These are phyloP conservation scores for Aphrocallistes beatrix DNA, from an alignment of 37 sponge, comb jelly and placozoan genomes.

Conservation along the genomic window DNA sequence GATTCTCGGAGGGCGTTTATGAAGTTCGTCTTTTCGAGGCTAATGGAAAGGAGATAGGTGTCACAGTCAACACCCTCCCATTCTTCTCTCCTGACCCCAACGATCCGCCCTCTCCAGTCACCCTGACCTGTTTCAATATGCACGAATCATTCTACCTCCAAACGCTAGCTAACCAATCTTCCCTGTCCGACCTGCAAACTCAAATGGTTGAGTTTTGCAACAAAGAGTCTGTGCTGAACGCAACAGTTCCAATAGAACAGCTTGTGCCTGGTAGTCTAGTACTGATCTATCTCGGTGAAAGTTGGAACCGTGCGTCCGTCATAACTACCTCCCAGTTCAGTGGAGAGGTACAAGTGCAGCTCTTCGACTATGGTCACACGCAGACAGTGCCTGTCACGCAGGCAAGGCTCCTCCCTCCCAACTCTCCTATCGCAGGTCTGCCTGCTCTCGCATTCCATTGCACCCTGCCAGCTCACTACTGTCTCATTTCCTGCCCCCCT, in stretches of 20 bases:
- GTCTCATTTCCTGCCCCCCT: not conserved
- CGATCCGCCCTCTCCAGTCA: not conserved
- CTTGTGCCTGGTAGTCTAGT: not conserved
- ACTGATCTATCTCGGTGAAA: not conserved
- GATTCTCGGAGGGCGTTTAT: not conserved
- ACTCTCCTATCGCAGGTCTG: not conserved
- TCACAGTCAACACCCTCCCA: not conserved
- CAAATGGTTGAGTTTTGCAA: not conserved
- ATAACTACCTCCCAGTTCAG: not conserved
- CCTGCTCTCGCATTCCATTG: not conserved
- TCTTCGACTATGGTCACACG: not conserved
- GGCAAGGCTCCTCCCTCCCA: not conserved
- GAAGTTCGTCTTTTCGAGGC: not conserved
- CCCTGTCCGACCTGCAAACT: not conserved
- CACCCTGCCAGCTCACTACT: not conserved
- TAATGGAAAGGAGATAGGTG: not conserved
- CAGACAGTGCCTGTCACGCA: not conserved
- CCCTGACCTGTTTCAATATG: not conserved
- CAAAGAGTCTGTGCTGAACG: not conserved
- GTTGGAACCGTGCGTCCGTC: not conserved
- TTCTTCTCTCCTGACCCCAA: conserved; percentile 12
- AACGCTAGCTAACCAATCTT: not conserved
- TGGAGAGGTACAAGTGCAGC: not conserved
- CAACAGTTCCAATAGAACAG: not conserved
- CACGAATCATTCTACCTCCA: not conserved